These are phyloP conservation scores for Amazona ochrocephala DNA, from an alignment of 2,797 vertebrate genomes.

Conservation along the genomic window DNA sequence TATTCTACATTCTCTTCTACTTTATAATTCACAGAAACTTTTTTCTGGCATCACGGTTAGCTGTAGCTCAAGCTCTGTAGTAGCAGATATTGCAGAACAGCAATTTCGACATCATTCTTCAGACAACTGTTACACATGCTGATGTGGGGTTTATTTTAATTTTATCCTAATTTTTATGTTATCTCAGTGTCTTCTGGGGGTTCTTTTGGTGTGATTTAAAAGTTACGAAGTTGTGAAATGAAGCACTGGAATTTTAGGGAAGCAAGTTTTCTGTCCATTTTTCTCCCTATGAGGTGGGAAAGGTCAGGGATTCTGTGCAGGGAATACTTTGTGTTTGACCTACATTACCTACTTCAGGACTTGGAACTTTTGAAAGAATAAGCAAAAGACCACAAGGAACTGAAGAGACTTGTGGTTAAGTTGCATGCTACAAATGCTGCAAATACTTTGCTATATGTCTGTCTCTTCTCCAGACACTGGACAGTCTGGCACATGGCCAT, in stretches of 20 bases:
- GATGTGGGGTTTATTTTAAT: not conserved
- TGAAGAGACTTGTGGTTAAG: not conserved
- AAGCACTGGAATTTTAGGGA: not conserved
- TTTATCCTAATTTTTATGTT: not conserved
- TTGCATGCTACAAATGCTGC: not conserved
- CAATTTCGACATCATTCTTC: not conserved
- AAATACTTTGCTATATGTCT: not conserved
- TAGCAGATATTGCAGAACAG: not conserved
- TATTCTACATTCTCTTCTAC: not conserved
- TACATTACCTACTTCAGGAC: not conserved
- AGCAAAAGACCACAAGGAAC: not conserved
- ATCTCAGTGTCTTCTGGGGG: not conserved
- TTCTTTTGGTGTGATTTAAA: not conserved
- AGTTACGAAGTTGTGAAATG: not conserved
- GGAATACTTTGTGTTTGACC: not conserved
- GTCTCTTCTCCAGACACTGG: not conserved
- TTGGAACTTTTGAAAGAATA: not conserved
- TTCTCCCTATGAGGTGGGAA: not conserved
- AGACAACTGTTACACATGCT: not conserved
- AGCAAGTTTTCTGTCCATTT: not conserved
- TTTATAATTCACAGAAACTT: not conserved
- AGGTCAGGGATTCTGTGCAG: not conserved
- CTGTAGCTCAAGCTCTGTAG: not conserved
- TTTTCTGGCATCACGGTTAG: not conserved
- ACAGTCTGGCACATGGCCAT: not conserved